Base-by-base conservation (phyloP, 2,888 invertebrate species). In the Ophioninae sp. region DNA sequence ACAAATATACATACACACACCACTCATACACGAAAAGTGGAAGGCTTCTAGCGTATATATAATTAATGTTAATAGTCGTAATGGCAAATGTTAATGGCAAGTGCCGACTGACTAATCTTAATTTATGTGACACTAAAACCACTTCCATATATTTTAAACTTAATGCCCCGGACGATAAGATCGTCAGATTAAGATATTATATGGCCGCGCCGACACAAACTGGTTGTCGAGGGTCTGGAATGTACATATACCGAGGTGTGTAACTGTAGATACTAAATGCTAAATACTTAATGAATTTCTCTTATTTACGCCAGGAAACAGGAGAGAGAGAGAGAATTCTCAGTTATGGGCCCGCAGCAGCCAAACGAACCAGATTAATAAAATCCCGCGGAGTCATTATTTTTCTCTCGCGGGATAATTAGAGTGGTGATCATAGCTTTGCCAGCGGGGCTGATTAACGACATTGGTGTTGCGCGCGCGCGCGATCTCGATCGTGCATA, bases 11-110 rank as follows among this genome's bases (percentile, higher is more conserved):
- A 44, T 22, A 41, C 44, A 56, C 39, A 69, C 23, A 44, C 44
- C 13, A 41, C n/a, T n/a, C n/a, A n/a, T n/a, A n/a, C n/a, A n/a
- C n/a, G n/a, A 17, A 10, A 8, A 22, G 81, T 86, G 84, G 86
- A 88, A 86, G 85, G 84, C 85, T 51, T 74, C 74, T 74, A 64
- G 74, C 74, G 44, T 82, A 79, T 84, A 85, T 87, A 88, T 89
- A 89, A 89, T 89, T 89, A 89, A 89, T 89, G 89, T 88, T 89
- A 89, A 89, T 89, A 87, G 89, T 87, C 87, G 85, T 88, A 90
- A 90, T 89, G 89, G 89, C 89, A 90, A 90, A 90, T 90, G 89
- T 90, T 90, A 90, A 90, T 88, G 88, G 87, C 89, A 88, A 90
- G 90, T 88, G 89, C 88, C 88, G 89, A 89, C 88, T 89, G 88